These are phyloP conservation scores for Neosalanx taihuensis DNA, from an alignment of 2,797 vertebrate genomes.

Conservation along the genomic window DNA sequence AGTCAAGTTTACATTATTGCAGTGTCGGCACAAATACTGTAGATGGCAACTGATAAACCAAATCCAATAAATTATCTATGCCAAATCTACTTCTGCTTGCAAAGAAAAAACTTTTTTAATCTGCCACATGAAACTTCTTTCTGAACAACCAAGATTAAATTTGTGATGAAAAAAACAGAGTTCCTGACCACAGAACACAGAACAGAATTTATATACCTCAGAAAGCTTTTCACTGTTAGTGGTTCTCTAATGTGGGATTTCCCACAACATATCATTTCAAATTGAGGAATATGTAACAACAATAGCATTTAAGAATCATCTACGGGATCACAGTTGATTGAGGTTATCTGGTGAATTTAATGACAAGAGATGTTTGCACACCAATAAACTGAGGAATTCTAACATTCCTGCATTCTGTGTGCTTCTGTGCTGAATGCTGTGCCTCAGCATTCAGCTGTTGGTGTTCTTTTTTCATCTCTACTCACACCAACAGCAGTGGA, in stretches of 20 bases:
- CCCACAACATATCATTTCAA: background rate
- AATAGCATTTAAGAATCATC: background rate
- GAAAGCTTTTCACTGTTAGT: background rate
- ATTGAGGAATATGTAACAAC: background rate
- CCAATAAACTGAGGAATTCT: slow-evolving; percentile 33
- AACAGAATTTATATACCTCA: too few species aligned
- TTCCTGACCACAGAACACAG: too few species aligned
- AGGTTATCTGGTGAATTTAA: slow-evolving; percentile 28
- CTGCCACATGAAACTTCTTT: background rate
- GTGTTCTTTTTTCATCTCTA: background rate
- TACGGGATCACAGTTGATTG: slow-evolving; percentile 7
- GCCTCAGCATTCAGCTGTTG: too few species aligned
- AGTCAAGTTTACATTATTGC: background rate
- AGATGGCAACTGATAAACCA: slow-evolving; percentile 16
- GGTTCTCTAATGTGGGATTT: too few species aligned
- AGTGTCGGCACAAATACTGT: background rate
- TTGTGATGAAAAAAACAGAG: too few species aligned
- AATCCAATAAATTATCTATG: slow-evolving; percentile 11
- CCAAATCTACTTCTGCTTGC: background rate
- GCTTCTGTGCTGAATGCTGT: background rate
- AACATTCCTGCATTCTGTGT: slow-evolving; percentile 8
- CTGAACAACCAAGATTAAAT: too few species aligned
- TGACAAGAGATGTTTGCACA: slow-evolving; percentile 29
- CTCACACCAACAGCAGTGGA: background rate
- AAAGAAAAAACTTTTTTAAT: background rate